Evolutionary conservation across 2,797 vertebrate species (phyloP).

Genomic region (Sebastes aleutianus): DNA sequence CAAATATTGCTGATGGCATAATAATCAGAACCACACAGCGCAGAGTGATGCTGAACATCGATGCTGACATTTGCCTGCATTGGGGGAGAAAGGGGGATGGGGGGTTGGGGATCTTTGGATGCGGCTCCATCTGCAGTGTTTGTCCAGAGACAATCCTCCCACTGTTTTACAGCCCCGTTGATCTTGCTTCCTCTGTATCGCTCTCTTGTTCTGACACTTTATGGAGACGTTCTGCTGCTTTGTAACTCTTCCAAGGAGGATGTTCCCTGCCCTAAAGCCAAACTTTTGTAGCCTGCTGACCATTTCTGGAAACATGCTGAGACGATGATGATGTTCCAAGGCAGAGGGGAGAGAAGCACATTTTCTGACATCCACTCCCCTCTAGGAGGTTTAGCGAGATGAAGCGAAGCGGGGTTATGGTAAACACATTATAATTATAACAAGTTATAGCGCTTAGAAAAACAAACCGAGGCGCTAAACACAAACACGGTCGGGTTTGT

Average conservation of each 20-base stretch:
- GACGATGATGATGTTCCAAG: conserved; percentile 45
- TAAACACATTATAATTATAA: conserved; percentile 56
- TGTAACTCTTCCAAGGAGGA: conserved; percentile 72
- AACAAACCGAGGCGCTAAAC: conserved; percentile 46
- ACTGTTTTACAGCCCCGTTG: conserved; percentile 57
- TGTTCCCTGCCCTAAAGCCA: conserved; percentile 60
- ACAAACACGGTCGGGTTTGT: conserved; percentile 50
- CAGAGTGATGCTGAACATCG: conserved; percentile 31
- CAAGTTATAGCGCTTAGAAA: conserved; percentile 54
- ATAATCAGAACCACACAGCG: conserved; percentile 41
- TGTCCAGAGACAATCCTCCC: conserved; percentile 54
- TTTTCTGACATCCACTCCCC: conserved; percentile 39
- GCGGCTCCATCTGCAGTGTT: conserved; percentile 49
- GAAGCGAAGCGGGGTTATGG: conserved; percentile 25
- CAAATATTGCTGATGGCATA: conserved; percentile 20
- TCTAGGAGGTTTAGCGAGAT: conserved; percentile 41
- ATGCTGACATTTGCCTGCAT: conserved; percentile 44
- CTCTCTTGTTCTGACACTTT: conserved; percentile 68
- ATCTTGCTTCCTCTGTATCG: conserved; percentile 53
- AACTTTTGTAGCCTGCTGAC: conserved; percentile 59
- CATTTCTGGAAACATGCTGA: conserved; percentile 59
- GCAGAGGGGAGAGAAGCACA: conserved; percentile 9
- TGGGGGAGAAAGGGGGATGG: conserved; percentile 3
- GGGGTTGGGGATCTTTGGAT: conserved; percentile 37
- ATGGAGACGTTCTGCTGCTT: conserved; percentile 67